A percentile compares a stretch with the other conserved stretches of the same genome.
Conservation (phyloP, 2,113 vertebrate genomes). For the Pogonocichla stellata region DNA sequence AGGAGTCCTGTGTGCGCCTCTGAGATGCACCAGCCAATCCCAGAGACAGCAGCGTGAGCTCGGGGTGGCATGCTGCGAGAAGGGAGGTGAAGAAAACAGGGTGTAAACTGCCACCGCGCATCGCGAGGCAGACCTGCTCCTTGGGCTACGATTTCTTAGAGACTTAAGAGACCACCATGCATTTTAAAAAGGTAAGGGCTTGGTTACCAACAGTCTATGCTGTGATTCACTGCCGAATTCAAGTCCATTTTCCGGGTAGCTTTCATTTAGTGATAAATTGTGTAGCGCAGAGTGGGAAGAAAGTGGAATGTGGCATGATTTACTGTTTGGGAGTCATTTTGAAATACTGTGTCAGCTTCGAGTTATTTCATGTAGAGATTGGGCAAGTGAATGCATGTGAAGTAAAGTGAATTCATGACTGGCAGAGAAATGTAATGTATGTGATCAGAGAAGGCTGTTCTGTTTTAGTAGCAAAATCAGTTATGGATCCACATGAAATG, state of each 20-base stretch:
- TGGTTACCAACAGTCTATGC: background rate
- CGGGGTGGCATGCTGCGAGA: background rate
- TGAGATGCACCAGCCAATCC: background rate
- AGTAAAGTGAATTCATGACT: background rate
- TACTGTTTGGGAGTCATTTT: background rate
- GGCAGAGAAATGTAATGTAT: background rate
- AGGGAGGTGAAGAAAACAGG: background rate
- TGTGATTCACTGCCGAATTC: background rate
- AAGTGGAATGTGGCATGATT: background rate
- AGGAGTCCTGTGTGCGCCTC: background rate
- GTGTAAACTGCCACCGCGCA: background rate
- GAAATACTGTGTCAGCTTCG: background rate
- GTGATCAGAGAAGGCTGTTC: background rate
- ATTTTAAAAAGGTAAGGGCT: conserved; percentile 63
- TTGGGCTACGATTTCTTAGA: background rate
- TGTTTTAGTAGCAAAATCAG: background rate
- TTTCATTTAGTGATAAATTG: background rate
- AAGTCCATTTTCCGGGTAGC: background rate
- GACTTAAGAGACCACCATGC: conserved; percentile 7
- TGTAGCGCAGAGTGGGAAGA: background rate
- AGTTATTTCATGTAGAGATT: background rate
- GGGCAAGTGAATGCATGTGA: background rate
- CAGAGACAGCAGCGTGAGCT: background rate
- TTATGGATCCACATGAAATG: background rate
- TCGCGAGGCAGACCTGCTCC: background rate